phyloP scores from a whole-genome alignment of 2,113 vertebrate genomes.

The Carlito syrichta region DNA sequence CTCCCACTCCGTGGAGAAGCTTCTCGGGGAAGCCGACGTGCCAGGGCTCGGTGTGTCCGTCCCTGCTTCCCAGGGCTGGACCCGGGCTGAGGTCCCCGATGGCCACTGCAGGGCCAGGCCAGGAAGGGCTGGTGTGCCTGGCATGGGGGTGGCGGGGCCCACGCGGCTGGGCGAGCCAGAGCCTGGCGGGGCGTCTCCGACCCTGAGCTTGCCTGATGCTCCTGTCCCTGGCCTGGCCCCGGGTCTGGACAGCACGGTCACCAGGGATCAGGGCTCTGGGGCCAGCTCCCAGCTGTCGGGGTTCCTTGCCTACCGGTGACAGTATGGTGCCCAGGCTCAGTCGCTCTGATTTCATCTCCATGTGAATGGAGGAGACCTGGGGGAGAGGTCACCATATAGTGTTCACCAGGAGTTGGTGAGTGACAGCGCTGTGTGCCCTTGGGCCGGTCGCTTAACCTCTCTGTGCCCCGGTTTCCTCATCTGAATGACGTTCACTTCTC shows the following conservation, averaged over 20 bases:
- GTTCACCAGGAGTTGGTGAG: neutral
- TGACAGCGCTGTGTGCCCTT: neutral
- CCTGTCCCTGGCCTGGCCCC: neutral
- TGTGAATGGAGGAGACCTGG: neutral
- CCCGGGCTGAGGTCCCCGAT: no score
- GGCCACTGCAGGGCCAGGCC: neutral
- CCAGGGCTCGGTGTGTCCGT: neutral
- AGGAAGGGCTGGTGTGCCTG: neutral
- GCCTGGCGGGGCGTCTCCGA: no score
- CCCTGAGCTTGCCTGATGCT: neutral
- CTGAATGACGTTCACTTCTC: no score
- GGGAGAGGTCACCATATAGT: neutral
- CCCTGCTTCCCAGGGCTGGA: neutral
- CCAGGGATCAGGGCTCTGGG: neutral
- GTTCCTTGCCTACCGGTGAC: no score
- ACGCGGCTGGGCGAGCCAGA: no score
- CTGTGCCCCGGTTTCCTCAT: neutral
- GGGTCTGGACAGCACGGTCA: neutral
- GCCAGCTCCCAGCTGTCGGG: neutral
- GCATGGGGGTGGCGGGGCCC: no score
- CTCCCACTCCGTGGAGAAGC: neutral
- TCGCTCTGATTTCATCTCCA: rapidly evolving
- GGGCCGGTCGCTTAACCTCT: neutral
- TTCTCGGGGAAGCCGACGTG: neutral
- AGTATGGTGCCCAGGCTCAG: neutral